These are phyloP conservation scores for Meloidogyne chitwoodi DNA, from an alignment of 1,140 invertebrate genomes.

Conservation along the genomic window DNA sequence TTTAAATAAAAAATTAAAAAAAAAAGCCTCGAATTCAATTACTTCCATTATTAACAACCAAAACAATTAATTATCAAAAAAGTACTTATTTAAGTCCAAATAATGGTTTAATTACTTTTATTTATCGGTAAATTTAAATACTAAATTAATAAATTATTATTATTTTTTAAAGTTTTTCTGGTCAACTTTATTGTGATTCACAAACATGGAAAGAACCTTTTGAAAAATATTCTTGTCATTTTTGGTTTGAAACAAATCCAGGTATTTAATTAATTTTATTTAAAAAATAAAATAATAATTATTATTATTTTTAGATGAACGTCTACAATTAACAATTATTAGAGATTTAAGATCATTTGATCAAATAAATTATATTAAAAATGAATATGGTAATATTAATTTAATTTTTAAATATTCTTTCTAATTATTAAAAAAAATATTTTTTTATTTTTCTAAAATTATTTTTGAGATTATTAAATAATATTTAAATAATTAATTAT, in stretches of 20 bases:
- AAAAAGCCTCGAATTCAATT: conserved; percentile 6
- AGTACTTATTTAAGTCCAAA: conserved; percentile 39
- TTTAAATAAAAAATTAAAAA: neutral
- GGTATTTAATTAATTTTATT: conserved; percentile 22
- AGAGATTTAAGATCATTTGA: conserved; percentile 33
- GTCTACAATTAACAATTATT: conserved; percentile 28
- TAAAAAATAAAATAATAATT: neutral
- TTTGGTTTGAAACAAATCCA: conserved; percentile 24
- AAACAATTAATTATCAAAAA: conserved; percentile 14
- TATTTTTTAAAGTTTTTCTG: conserved; percentile 21
- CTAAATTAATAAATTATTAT: neutral
- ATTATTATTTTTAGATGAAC: conserved; percentile 36
- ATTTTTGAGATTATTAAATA: neutral
- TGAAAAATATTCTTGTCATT: conserved; percentile 34
- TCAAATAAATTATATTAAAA: conserved; percentile 21
- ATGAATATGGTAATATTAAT: conserved; percentile 19
- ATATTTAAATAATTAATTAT: conserved; percentile 1
- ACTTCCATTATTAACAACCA: neutral
- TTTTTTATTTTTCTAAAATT: neutral
- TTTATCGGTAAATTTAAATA: conserved; percentile 29
- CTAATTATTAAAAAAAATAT: neutral
- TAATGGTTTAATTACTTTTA: conserved; percentile 42
- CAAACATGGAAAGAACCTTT: conserved; percentile 37
- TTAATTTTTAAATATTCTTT: conserved; percentile 6
- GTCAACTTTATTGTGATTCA: conserved; percentile 21